phyloP scores from a whole-genome alignment of 2,888 invertebrate genomes.

The Epicampocera succincta region DNA sequence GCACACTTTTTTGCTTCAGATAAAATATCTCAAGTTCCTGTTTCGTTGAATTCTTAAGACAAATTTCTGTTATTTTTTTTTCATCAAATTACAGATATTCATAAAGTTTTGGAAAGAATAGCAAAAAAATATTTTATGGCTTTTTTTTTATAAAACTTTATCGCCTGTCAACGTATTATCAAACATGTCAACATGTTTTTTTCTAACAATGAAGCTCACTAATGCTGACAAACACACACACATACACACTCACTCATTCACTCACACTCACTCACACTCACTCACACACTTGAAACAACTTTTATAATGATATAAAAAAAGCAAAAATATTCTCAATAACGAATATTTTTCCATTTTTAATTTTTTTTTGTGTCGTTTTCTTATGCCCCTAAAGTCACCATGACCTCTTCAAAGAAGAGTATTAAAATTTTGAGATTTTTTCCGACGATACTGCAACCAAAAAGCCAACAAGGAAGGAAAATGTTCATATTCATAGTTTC shows the following conservation, averaged over 20 bases:
- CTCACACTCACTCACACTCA: too few relatives aligned
- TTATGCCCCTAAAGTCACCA: slow-evolving; percentile 52
- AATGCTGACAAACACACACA: background rate
- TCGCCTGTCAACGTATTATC: slow-evolving; percentile 60
- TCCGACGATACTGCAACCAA: slow-evolving; percentile 5
- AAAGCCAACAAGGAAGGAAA: background rate
- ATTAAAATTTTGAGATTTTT: slow-evolving; percentile 47
- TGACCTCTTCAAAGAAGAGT: slow-evolving; percentile 56
- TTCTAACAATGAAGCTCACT: background rate
- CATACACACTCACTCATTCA: background rate
- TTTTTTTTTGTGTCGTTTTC: slow-evolving; percentile 8
- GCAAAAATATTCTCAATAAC: slow-evolving; percentile 26
- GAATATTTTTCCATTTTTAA: background rate
- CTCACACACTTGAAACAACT: background rate
- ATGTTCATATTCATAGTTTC: slow-evolving; percentile 26
- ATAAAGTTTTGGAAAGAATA: background rate
- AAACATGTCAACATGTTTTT: slow-evolving; percentile 62
- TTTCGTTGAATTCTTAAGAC: too few relatives aligned
- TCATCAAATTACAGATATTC: background rate
- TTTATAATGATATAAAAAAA: background rate
- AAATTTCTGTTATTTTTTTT: background rate
- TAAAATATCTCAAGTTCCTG: too few relatives aligned
- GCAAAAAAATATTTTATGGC: slow-evolving; percentile 6
- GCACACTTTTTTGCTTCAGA: too few relatives aligned
- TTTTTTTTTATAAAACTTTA: slow-evolving; percentile 44